Conservation (phyloP, 1,140 invertebrate species). For the Trichonephila clavipes region DNA sequence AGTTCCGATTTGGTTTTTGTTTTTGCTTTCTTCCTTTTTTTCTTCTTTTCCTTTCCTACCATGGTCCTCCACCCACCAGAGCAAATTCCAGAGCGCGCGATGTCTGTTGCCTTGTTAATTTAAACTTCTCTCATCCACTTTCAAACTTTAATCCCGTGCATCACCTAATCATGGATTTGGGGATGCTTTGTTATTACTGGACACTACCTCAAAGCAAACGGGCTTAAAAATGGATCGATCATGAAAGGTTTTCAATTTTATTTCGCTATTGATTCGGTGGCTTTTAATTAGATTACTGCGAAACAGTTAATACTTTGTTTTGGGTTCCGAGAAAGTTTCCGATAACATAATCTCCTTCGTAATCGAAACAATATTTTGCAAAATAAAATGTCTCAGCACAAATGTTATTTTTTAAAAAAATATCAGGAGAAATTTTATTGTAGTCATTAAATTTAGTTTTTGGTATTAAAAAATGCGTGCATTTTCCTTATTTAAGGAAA, state of each 20-base stretch:
- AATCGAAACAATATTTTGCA: too few species aligned
- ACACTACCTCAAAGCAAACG: neutral
- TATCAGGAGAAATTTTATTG: too few species aligned
- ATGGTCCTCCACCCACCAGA: neutral
- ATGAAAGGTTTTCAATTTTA: constrained; percentile 16
- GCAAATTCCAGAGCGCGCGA: neutral
- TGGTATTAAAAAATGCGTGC: too few species aligned
- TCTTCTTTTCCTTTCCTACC: neutral
- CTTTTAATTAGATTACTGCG: neutral
- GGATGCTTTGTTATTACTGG: constrained; percentile 16
- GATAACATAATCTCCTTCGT: too few species aligned
- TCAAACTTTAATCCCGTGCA: constrained; percentile 20
- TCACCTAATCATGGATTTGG: constrained; percentile 15
- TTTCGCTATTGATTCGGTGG: constrained; percentile 21
- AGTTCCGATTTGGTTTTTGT: constrained; percentile 43
- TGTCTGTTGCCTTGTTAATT: constrained; percentile 19
- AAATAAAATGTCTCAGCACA: too few species aligned
- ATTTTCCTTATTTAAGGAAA: too few species aligned
- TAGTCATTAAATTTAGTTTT: too few species aligned
- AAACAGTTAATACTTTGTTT: neutral
- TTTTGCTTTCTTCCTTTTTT: neutral
- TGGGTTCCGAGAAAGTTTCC: neutral
- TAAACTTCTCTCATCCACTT: constrained; percentile 41
- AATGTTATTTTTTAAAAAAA: too few species aligned
- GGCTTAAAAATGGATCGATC: neutral